phyloP scores from a whole-genome alignment of 2,797 vertebrate genomes.

The Periophthalmus magnuspinnatus region DNA sequence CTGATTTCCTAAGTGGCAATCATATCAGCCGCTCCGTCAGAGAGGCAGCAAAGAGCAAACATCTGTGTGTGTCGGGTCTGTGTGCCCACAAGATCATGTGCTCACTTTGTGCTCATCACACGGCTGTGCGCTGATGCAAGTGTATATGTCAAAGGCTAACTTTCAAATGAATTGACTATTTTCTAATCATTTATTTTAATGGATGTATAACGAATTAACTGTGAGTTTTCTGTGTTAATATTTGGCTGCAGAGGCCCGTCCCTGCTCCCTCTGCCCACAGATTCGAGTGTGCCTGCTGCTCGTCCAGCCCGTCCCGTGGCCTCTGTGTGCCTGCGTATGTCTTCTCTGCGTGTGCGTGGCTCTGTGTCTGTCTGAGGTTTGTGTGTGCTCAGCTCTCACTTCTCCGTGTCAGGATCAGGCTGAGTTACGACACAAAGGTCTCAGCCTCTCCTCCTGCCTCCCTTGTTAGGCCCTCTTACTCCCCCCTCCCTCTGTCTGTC shows the following conservation, averaged over 20 bases:
- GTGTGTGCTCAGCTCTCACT: constrained; percentile 46
- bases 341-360: constrained; percentile 27
- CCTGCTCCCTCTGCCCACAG: neutral
- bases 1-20: constrained; percentile 80
- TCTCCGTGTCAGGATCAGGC: constrained; percentile 67
- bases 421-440: constrained; percentile 76
- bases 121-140: constrained; percentile 18
- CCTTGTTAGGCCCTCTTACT: constrained; percentile 60
- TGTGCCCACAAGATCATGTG: constrained; percentile 21
- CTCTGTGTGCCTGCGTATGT: constrained; percentile 11
- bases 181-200: constrained; percentile 11
- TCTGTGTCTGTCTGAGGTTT: constrained; percentile 26
- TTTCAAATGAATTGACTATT: constrained; percentile 3
- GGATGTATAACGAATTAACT: neutral
- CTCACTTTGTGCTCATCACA: constrained; percentile 23
- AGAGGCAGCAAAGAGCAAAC: constrained; percentile 75
- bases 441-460: constrained; percentile 58
- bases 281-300: constrained; percentile 11
- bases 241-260: constrained; percentile 4
- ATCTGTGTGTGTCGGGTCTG: constrained; percentile 65
- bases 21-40: constrained; percentile 72
- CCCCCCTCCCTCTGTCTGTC: constrained; percentile 57
- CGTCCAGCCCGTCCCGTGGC: constrained; percentile 18
- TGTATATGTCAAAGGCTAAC: constrained; percentile 6
- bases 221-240: constrained; percentile 4